phyloP scores from a whole-genome alignment of 2,113 vertebrate genomes.

The Arizona elegans region DNA sequence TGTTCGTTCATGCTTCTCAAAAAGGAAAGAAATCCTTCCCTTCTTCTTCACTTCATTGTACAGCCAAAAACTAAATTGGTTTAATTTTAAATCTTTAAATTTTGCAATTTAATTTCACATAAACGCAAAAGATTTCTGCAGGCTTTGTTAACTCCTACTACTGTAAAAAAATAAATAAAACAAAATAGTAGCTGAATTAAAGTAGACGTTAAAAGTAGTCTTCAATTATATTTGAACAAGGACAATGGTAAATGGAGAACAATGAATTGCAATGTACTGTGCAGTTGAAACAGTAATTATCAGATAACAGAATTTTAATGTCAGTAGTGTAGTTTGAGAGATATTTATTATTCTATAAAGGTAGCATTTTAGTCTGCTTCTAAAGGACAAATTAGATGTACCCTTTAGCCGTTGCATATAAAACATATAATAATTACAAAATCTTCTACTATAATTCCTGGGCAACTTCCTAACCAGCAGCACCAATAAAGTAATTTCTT shows the following conservation, averaged over 20 bases:
- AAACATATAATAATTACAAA: not conserved
- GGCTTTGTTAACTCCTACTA: constrained; percentile 31
- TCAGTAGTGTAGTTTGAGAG: not conserved
- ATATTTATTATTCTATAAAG: not conserved
- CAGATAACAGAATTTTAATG: not conserved
- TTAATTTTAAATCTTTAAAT: not conserved
- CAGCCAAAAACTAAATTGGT: constrained; percentile 16
- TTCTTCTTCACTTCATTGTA: not conserved
- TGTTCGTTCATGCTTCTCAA: constrained; percentile 22
- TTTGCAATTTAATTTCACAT: not conserved
- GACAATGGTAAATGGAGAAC: not conserved
- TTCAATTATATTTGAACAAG: constrained; percentile 16
- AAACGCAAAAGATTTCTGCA: constrained; percentile 28
- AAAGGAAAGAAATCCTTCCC: not conserved
- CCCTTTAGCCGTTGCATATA: not conserved
- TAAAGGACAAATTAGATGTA: not conserved
- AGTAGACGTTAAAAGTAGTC: constrained; percentile 26
- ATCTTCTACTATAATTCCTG: not conserved
- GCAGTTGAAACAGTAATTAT: not conserved
- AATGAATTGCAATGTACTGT: not conserved
- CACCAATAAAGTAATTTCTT: not conserved
- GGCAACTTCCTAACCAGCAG: not conserved
- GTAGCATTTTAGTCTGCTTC: not conserved
- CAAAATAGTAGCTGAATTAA: constrained; percentile 31
- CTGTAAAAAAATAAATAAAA: constrained; percentile 40